Evolutionary conservation across 2,113 vertebrate genomes (phyloP).

Genomic region (Camelus dromedarius): DNA sequence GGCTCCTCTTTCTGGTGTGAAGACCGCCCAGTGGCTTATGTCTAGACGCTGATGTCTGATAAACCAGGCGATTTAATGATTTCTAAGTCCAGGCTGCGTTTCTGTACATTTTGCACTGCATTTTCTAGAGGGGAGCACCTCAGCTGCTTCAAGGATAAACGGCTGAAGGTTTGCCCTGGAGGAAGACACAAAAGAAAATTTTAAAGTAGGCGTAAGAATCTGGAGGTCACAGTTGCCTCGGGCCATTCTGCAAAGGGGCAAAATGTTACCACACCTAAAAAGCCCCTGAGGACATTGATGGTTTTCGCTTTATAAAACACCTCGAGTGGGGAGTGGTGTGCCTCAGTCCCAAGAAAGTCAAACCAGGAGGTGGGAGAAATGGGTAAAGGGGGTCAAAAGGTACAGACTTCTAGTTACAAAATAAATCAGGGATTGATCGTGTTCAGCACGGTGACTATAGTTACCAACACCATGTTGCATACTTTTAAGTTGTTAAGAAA

Average conservation of each 20-base stretch:
- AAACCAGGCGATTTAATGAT: background rate
- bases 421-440: background rate
- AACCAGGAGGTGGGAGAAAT: background rate
- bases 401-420: background rate
- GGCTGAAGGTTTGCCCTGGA: background rate
- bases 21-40: background rate
- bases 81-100: background rate
- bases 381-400: background rate
- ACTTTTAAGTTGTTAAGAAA: background rate
- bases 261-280: background rate
- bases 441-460: accelerated
- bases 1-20: background rate
- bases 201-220: background rate
- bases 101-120: background rate
- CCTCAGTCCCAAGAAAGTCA: background rate
- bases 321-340: background rate
- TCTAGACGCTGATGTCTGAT: background rate
- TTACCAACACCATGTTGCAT: background rate
- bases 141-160: background rate
- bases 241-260: constrained; percentile 49
- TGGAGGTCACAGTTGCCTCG: background rate
- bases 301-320: constrained; percentile 21
- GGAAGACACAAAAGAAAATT: constrained; percentile 22
- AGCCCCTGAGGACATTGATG: background rate
- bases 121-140: constrained; percentile 22